Evolutionary conservation across 1,140 invertebrate species (phyloP).

Genomic region (Brachionus plicatilis): DNA sequence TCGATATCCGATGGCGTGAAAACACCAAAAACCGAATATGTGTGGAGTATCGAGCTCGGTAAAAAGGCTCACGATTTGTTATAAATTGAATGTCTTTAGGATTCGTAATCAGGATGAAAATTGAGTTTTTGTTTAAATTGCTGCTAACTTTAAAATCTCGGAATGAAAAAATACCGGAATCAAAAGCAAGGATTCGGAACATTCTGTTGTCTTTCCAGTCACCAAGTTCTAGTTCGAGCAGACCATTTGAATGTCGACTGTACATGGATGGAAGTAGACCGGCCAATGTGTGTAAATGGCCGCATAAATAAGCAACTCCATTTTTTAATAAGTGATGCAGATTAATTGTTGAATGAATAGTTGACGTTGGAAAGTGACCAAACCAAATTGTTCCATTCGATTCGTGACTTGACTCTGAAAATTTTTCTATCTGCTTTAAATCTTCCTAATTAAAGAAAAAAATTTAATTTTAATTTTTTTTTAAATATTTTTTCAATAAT

Average conservation of each 20-base stretch:
- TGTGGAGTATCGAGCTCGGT: slow-evolving; percentile 66
- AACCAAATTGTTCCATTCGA: slow-evolving; percentile 70
- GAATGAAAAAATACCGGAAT: slow-evolving; percentile 84
- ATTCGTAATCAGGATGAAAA: slow-evolving; percentile 76
- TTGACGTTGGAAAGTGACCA: slow-evolving; percentile 87
- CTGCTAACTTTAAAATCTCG: slow-evolving; percentile 65
- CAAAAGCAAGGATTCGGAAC: slow-evolving; percentile 75
- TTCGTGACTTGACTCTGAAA: slow-evolving; percentile 50
- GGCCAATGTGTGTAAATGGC: slow-evolving; percentile 78
- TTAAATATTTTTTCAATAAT: too few species aligned
- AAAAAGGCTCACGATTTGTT: slow-evolving; percentile 70
- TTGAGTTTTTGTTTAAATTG: slow-evolving; percentile 63
- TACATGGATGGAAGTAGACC: slow-evolving; percentile 78
- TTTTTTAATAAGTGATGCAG: slow-evolving; percentile 42
- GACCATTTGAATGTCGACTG: slow-evolving; percentile 72
- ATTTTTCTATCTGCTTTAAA: slow-evolving; percentile 22
- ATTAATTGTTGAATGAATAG: slow-evolving; percentile 64
- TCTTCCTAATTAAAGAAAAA: slow-evolving; percentile 25
- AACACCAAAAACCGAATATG: slow-evolving; percentile 68
- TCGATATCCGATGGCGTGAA: slow-evolving; percentile 63
- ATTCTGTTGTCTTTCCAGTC: slow-evolving; percentile 88
- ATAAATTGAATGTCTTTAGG: slow-evolving; percentile 72
- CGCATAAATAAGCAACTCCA: slow-evolving; percentile 75
- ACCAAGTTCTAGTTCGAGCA: slow-evolving; percentile 78
- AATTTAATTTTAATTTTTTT: too few species aligned